phyloP scores from a whole-genome alignment of 2,888 invertebrate species.

The Lordiphosa fenestrarum region DNA sequence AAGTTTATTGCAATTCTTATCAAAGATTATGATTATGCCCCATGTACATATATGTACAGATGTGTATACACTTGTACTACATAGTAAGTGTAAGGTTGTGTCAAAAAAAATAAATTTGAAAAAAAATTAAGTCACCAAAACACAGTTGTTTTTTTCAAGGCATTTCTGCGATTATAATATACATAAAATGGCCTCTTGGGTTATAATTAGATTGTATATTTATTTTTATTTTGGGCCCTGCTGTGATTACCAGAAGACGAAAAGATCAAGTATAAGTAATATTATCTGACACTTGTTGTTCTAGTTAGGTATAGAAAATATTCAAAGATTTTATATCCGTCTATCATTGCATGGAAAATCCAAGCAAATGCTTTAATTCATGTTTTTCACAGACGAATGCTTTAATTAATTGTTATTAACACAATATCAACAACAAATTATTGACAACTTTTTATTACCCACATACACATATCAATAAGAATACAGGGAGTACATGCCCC shows the following conservation, averaged over 20 bases:
- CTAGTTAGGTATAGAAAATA: too few species aligned
- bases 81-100: slow-evolving; percentile 10
- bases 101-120: slow-evolving; percentile 2
- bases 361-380: slow-evolving; percentile 30
- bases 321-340: slow-evolving; percentile 2
- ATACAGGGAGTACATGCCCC: background rate
- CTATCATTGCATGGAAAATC: slow-evolving; percentile 19
- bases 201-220: slow-evolving; percentile 12
- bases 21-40: slow-evolving; percentile 46
- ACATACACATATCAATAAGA: background rate
- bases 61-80: background rate
- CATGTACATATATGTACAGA: slow-evolving; percentile 34
- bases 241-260: background rate
- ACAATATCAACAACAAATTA: slow-evolving; percentile 33
- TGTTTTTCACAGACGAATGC: slow-evolving; percentile 59
- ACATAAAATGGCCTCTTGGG: background rate
- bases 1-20: slow-evolving; percentile 62
- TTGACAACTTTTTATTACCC: slow-evolving; percentile 13
- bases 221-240: background rate
- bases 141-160: slow-evolving; percentile 9
- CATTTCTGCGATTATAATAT: slow-evolving; percentile 3
- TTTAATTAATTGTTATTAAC: slow-evolving; percentile 59
- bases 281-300: background rate
- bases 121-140: slow-evolving; percentile 1
- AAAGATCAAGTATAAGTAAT: background rate